phyloP scores from a whole-genome alignment of 2,888 invertebrate species.

The Petrophora chlorosata region DNA sequence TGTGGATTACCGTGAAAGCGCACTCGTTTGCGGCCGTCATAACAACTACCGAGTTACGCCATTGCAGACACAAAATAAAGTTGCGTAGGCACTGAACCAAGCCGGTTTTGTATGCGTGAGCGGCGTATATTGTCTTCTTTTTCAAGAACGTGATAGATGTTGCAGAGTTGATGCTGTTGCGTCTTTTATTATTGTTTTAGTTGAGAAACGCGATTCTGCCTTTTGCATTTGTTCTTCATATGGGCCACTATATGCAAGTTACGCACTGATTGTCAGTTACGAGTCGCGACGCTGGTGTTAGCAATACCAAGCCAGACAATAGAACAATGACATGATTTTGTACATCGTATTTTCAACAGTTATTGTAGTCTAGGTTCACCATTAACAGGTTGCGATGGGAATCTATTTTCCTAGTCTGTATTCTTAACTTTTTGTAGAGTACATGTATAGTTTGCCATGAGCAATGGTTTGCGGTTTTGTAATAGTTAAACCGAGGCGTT shows the following conservation, averaged over 20 bases:
- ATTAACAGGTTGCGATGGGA: conserved; percentile 7
- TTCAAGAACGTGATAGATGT: too few relatives aligned
- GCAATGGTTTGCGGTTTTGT: too few relatives aligned
- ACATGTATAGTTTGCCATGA: too few relatives aligned
- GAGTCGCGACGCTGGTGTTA: conserved; percentile 5
- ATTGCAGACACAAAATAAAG: conserved; percentile 6
- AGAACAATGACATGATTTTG: conserved; percentile 31
- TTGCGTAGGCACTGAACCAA: conserved; percentile 7
- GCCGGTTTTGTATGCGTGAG: conserved; percentile 8
- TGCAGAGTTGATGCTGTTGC: too few relatives aligned
- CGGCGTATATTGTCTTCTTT: not conserved
- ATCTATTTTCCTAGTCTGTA: conserved; percentile 10
- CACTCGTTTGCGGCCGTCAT: conserved; percentile 17
- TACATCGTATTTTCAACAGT: conserved; percentile 22
- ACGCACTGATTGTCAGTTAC: conserved; percentile 24
- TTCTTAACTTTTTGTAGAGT: not conserved
- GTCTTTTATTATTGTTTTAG: too few relatives aligned
- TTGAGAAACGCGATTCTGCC: not conserved
- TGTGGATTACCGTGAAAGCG: conserved; percentile 27
- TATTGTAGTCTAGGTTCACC: conserved; percentile 24
- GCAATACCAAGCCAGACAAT: conserved; percentile 18
- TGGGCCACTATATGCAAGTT: conserved; percentile 14
- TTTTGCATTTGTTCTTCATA: not conserved
- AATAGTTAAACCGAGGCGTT: too few relatives aligned
- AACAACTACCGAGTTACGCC: conserved; percentile 28